These are phyloP conservation scores for Thripadectes ignobilis DNA, from an alignment of 2,797 vertebrate genomes.

Conservation along the genomic window DNA sequence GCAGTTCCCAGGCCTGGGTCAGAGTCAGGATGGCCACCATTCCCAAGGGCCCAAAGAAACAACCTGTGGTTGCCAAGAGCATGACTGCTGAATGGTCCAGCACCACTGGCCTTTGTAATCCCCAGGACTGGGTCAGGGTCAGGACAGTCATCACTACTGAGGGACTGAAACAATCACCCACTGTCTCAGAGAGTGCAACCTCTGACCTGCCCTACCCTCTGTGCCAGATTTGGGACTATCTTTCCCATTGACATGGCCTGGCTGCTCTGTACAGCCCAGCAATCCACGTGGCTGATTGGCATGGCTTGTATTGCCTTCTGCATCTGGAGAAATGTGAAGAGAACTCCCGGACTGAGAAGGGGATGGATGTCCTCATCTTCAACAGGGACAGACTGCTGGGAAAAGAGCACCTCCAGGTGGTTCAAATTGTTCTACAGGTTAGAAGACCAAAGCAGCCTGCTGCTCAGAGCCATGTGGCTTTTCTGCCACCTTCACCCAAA, in stretches of 20 bases:
- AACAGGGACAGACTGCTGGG: background rate
- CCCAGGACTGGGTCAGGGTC: background rate
- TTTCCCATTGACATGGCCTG: background rate
- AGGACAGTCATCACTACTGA: background rate
- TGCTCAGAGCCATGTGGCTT: background rate
- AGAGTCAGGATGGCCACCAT: background rate
- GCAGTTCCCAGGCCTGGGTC: background rate
- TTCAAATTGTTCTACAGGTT: background rate
- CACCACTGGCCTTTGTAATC: background rate
- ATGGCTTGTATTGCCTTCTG: background rate
- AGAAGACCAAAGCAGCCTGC: background rate
- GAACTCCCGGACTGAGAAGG: background rate
- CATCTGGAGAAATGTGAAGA: background rate
- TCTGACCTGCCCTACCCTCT: background rate
- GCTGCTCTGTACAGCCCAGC: background rate
- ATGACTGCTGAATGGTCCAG: background rate
- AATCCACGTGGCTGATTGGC: background rate
- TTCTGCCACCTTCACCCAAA: background rate
- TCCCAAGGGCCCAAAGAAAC: background rate
- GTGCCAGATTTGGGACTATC: background rate
- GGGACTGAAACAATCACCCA: background rate
- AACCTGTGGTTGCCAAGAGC: rapidly evolving
- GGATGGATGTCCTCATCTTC: background rate
- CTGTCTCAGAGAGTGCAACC: background rate
- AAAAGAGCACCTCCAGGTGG: background rate